A percentile compares a stretch with the other conserved stretches of the same genome.
Evolutionary conservation across 1,140 invertebrate genomes (phyloP).

Genomic region (Cydia fagiglandana): DNA sequence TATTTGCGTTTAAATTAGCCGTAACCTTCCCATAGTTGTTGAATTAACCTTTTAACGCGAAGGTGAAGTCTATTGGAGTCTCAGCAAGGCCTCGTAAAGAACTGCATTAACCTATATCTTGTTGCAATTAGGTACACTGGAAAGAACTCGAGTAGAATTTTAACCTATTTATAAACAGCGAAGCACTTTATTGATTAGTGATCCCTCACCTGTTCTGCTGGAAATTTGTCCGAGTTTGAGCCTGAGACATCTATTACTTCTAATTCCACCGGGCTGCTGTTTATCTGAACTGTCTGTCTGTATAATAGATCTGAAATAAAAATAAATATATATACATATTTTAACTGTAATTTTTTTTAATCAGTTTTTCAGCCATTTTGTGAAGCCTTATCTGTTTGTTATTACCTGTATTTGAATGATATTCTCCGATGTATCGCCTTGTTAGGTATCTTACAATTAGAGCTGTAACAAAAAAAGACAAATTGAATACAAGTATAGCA

Average conservation of each 20-base stretch:
- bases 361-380: not conserved
- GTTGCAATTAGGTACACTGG: constrained; percentile 22
- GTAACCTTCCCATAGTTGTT: constrained; percentile 7
- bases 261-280: constrained; percentile 85
- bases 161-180: not conserved
- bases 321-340: constrained; percentile 19
- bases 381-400: constrained; percentile 43
- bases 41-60: constrained; percentile 46
- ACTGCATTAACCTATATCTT: constrained; percentile 50
- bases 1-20: constrained; percentile 15
- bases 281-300: constrained; percentile 85
- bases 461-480: constrained; percentile 80
- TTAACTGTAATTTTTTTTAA: constrained; percentile 13
- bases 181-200: not conserved
- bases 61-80: constrained; percentile 51
- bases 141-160: not conserved
- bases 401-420: constrained; percentile 88
- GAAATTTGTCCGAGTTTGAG: constrained; percentile 79
- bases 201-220: constrained; percentile 77
- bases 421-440: constrained; percentile 88
- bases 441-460: constrained; percentile 89
- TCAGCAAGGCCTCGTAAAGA: constrained; percentile 46
- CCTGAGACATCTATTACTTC: constrained; percentile 89
- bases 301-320: constrained; percentile 87
- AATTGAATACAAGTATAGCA: not conserved